These are phyloP conservation scores for Agapornis roseicollis DNA, from an alignment of 2,113 vertebrate genomes.

Conservation along the genomic window DNA sequence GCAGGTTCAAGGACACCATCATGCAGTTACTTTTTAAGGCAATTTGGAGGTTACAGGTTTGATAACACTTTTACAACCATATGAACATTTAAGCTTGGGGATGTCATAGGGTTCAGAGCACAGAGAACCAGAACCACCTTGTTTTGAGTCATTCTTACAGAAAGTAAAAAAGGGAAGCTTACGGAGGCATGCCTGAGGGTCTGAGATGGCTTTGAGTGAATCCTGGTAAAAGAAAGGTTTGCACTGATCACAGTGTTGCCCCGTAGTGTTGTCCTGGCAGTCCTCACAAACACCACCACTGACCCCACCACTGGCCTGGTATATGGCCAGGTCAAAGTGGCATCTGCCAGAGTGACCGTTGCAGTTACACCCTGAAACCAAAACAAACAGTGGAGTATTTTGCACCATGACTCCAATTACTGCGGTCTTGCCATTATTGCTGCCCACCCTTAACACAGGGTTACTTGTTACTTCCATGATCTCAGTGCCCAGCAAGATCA, in stretches of 20 bases:
- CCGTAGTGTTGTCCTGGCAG: slow-evolving; percentile 80
- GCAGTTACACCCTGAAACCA: slow-evolving; percentile 81
- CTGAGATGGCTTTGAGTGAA: slow-evolving; percentile 67
- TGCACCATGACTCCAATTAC: neutral
- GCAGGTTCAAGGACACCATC: neutral
- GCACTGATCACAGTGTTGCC: slow-evolving; percentile 83
- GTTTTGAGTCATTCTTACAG: neutral
- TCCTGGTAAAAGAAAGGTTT: slow-evolving; percentile 78
- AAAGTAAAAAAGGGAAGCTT: slow-evolving; percentile 17
- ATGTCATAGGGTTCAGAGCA: neutral
- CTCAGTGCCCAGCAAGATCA: neutral
- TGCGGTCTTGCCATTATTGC: neutral
- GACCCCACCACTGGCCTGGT: slow-evolving; percentile 60
- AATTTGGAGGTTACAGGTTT: neutral
- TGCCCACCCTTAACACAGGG: neutral
- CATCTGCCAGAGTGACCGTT: slow-evolving; percentile 83
- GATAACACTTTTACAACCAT: neutral
- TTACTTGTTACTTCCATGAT: neutral
- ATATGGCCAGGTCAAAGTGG: slow-evolving; percentile 77
- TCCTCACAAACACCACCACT: slow-evolving; percentile 85
- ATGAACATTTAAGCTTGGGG: neutral
- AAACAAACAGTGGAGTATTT: neutral
- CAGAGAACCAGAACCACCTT: neutral
- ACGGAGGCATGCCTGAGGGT: slow-evolving; percentile 78
- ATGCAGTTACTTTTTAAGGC: neutral